Evolutionary conservation across 2,888 invertebrate genomes (phyloP).

Genomic region (Acheta domesticus): DNA sequence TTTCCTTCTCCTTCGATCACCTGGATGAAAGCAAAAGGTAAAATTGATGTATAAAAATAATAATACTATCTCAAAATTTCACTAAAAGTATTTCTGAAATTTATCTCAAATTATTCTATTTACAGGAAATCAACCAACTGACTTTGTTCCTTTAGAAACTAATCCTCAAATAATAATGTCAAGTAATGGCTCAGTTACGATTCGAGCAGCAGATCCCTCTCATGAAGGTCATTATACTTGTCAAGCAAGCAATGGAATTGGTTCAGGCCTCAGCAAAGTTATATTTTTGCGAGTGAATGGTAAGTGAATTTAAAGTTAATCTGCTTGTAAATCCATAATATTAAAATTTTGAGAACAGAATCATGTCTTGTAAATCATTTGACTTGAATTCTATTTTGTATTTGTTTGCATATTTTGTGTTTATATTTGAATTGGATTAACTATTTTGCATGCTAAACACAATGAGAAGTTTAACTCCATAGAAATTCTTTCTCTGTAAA

Average conservation of each 20-base stretch:
- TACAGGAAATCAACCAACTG: slow-evolving; percentile 39
- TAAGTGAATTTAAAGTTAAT: slow-evolving; percentile 21
- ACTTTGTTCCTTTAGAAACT: slow-evolving; percentile 39
- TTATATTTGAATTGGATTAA: too few species aligned
- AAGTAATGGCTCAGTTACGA: slow-evolving; percentile 62
- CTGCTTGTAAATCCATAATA: background rate
- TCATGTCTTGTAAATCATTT: too few species aligned
- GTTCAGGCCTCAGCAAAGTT: slow-evolving; percentile 78
- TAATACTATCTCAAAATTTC: too few species aligned
- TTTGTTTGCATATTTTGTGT: too few species aligned
- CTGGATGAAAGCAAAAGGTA: slow-evolving; percentile 57
- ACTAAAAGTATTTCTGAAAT: background rate
- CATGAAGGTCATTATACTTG: slow-evolving; percentile 84
- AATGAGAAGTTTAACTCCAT: too few species aligned
- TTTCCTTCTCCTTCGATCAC: slow-evolving; percentile 64
- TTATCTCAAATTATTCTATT: background rate
- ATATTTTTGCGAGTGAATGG: slow-evolving; percentile 65
- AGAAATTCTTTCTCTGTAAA: too few species aligned
- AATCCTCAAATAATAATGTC: slow-evolving; percentile 38
- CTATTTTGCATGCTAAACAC: too few species aligned
- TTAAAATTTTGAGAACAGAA: too few species aligned
- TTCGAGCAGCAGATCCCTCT: slow-evolving; percentile 63
- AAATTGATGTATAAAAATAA: slow-evolving; percentile 24
- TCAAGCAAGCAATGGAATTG: slow-evolving; percentile 78
- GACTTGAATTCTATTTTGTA: too few species aligned